Conservation (phyloP, 2,888 invertebrate genomes). For the Zaprionus obscuricornis region DNA sequence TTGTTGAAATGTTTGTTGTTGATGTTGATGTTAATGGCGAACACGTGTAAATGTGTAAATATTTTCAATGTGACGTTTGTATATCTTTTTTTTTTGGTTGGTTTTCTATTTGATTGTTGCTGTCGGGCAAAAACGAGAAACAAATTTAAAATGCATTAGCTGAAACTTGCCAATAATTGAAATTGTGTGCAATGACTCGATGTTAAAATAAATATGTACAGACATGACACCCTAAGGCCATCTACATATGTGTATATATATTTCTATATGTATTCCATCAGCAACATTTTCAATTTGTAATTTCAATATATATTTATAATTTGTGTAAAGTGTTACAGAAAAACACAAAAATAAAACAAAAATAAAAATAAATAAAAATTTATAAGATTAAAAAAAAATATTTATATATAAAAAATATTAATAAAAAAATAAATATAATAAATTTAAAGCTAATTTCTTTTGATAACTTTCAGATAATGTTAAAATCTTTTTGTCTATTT, state of each 20-base stretch:
- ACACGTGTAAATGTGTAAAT: slow-evolving; percentile 47
- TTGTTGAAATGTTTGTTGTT: slow-evolving; percentile 2
- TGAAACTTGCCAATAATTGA: slow-evolving; percentile 26
- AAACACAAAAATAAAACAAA: too few relatives aligned
- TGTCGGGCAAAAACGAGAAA: slow-evolving; percentile 7
- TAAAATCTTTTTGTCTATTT: too few relatives aligned
- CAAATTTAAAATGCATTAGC: slow-evolving; percentile 40
- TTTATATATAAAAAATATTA: too few relatives aligned
- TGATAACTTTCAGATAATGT: too few relatives aligned
- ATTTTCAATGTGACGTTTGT: too few relatives aligned
- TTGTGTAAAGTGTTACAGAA: too few relatives aligned
- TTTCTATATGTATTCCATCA: neutral
- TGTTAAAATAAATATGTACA: slow-evolving; percentile 22
- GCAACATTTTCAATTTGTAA: neutral
- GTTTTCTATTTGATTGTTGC: slow-evolving; percentile 36
- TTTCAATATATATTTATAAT: neutral
- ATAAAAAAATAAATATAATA: too few relatives aligned
- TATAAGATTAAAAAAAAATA: too few relatives aligned
- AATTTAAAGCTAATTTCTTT: too few relatives aligned
- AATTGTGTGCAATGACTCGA: slow-evolving; percentile 36
- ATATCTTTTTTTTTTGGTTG: slow-evolving; percentile 48
- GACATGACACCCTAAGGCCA: neutral
- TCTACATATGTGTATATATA: too few relatives aligned
- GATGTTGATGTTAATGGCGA: slow-evolving; percentile 12
- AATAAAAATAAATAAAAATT: too few relatives aligned